These are phyloP conservation scores for Trichoplusia ni DNA, from an alignment of 1,140 invertebrate species.

Conservation along the genomic window DNA sequence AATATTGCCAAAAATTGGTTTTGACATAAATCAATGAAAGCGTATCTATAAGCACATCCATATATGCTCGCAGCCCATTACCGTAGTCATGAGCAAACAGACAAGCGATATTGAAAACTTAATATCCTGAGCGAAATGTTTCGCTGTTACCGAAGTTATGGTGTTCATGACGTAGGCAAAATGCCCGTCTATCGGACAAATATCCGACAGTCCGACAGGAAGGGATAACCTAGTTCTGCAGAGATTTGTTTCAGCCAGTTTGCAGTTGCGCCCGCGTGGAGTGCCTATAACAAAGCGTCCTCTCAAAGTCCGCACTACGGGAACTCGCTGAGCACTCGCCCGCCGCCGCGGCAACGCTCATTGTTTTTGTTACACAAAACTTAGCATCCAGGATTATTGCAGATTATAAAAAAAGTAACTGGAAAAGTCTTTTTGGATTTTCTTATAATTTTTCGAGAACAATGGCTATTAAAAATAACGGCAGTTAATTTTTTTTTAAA, in stretches of 20 bases:
- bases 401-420: too few species aligned
- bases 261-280: constrained; percentile 33
- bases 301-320: not conserved
- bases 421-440: too few species aligned
- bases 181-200: constrained; percentile 43
- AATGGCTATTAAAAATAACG: too few species aligned
- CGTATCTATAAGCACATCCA: too few species aligned
- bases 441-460: too few species aligned
- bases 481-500: too few species aligned
- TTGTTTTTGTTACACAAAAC: not conserved
- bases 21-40: too few species aligned
- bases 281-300: constrained; percentile 36
- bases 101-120: constrained; percentile 39
- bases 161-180: constrained; percentile 23
- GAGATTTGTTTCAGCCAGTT: constrained; percentile 51
- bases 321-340: not conserved
- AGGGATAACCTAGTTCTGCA: constrained; percentile 48
- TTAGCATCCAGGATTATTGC: not conserved
- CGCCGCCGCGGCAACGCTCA: too few species aligned
- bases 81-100: not conserved
- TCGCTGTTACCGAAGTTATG: constrained; percentile 35
- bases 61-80: not conserved
- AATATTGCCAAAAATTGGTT: too few species aligned
- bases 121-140: constrained; percentile 36
- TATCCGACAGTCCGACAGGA: constrained; percentile 45